Conservation (phyloP, 2,113 vertebrate species). For the Stegastes partitus region DNA sequence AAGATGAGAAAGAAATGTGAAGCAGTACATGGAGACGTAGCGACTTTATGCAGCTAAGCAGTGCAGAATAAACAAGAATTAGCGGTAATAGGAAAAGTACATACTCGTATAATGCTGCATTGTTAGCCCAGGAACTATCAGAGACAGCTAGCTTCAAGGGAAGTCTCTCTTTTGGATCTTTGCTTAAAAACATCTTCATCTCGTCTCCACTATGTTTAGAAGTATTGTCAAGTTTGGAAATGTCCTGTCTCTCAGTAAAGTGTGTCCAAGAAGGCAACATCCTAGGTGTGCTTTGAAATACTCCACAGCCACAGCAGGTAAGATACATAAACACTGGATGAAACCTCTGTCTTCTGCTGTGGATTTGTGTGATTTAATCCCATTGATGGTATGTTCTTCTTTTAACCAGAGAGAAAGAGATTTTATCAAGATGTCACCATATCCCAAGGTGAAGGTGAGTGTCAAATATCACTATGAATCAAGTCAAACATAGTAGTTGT, state of each 20-base stretch:
- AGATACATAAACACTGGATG: background rate
- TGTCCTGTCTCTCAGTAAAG: slow-evolving; percentile 25
- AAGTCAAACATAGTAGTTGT: background rate
- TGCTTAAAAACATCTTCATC: background rate
- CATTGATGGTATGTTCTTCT: slow-evolving; percentile 14
- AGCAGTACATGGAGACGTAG: background rate
- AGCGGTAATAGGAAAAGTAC: background rate
- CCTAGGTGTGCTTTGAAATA: slow-evolving; percentile 39
- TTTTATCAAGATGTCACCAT: slow-evolving; percentile 96
- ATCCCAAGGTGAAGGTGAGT: slow-evolving; percentile 92
- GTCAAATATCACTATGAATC: background rate
- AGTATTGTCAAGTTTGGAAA: slow-evolving; percentile 60
- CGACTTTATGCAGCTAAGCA: background rate
- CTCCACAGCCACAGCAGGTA: slow-evolving; percentile 73
- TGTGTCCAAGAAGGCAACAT: slow-evolving; percentile 28
- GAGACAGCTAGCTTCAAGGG: background rate
- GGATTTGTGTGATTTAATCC: background rate
- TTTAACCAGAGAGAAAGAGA: slow-evolving; percentile 88
- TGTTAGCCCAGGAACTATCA: background rate
- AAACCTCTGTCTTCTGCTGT: background rate
- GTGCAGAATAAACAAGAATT: background rate
- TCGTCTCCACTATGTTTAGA: slow-evolving; percentile 65
- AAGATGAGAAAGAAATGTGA: background rate
- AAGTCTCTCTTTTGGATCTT: slow-evolving; percentile 1
- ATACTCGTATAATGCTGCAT: background rate